Percentiles rank a stretch among this genome's conserved stretches.
These are phyloP conservation scores for Castor canadensis DNA, from an alignment of 2,113 vertebrate genomes.

Conservation along the genomic window DNA sequence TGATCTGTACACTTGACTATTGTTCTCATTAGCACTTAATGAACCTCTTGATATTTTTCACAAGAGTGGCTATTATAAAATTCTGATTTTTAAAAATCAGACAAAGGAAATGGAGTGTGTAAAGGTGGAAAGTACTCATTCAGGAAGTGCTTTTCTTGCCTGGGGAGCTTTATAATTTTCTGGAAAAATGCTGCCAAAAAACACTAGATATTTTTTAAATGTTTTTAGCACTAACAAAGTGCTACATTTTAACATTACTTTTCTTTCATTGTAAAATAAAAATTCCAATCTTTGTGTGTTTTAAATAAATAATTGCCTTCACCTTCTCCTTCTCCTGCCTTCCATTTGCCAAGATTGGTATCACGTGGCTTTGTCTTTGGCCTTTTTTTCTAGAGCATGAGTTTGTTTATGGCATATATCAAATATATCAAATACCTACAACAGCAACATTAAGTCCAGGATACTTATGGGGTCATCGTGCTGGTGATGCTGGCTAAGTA, in stretches of 20 bases:
- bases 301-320: slow-evolving; percentile 33
- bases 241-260: background rate
- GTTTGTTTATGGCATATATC: background rate
- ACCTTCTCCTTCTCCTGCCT: background rate
- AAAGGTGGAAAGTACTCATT: slow-evolving; percentile 8
- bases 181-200: slow-evolving; percentile 34
- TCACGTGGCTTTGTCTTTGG: background rate
- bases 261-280: slow-evolving; percentile 39
- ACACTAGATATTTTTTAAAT: slow-evolving; percentile 48
- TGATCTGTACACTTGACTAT: background rate
- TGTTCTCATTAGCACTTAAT: slow-evolving; percentile 34
- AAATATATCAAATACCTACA: background rate
- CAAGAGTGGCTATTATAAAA: slow-evolving; percentile 61
- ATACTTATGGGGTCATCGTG: background rate
- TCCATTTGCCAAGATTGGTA: background rate
- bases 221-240: slow-evolving; percentile 15
- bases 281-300: background rate
- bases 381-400: background rate
- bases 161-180: slow-evolving; percentile 42
- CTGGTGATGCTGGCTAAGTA: background rate
- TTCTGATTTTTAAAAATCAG: slow-evolving; percentile 26
- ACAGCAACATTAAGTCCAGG: background rate
- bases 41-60: slow-evolving; percentile 29
- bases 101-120: background rate
- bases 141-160: slow-evolving; percentile 7